A percentile compares a stretch with the other conserved stretches of the same genome.
Conservation (phyloP, 1,140 invertebrate species). For the Halyomorpha halys region DNA sequence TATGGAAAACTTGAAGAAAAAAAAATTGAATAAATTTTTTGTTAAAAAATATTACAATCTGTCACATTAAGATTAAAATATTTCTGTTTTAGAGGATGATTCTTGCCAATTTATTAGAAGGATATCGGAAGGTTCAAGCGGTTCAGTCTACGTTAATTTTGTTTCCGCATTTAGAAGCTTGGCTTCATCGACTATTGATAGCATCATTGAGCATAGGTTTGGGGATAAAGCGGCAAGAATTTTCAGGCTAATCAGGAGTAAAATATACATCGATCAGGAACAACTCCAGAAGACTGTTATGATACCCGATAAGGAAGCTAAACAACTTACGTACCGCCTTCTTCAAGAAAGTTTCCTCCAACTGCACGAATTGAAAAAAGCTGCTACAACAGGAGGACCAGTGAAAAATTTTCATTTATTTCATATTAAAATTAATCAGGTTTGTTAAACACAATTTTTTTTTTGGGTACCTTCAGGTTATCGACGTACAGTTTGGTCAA, state of each 20-base stretch:
- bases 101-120: constrained; percentile 59
- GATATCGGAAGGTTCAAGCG: constrained; percentile 64
- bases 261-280: constrained; percentile 75
- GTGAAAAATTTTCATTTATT: constrained; percentile 65
- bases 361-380: constrained; percentile 55
- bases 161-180: constrained; percentile 51
- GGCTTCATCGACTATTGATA: constrained; percentile 57
- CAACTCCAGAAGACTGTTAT: constrained; percentile 78
- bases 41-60: no score
- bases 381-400: constrained; percentile 43
- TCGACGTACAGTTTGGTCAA: no score
- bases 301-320: constrained; percentile 80
- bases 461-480: no score
- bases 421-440: constrained; percentile 49
- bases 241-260: constrained; percentile 66
- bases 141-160: constrained; percentile 61
- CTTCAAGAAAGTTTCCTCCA: constrained; percentile 72
- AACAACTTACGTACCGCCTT: constrained; percentile 67
- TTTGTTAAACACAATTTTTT: constrained; percentile 18
- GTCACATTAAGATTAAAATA: no score
- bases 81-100: constrained; percentile 59
- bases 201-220: constrained; percentile 68
- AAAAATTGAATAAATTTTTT: no score
- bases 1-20: no score
- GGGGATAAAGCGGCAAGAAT: constrained; percentile 76